Base-by-base conservation (phyloP, 2,113 vertebrate species). In the Phoenicopterus ruber region DNA sequence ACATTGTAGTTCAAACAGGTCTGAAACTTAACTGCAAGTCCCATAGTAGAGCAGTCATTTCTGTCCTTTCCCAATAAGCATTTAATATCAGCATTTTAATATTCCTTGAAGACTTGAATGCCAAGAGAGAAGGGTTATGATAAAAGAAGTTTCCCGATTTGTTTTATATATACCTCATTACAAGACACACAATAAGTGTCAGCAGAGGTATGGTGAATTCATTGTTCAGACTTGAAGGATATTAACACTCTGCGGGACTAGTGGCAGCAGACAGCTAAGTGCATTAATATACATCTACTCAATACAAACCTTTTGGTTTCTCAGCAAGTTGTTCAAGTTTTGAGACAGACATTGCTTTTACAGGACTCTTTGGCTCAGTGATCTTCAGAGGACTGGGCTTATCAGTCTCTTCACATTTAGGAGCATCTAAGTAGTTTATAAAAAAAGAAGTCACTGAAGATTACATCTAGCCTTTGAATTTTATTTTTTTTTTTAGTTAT, bases 341-440 rank as follows among this genome's bases (percentile, higher is more conserved):
- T 24, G 95, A 94, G 17, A 88, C 93, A 95, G 96, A 74, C 14
- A 63, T 40, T 0, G 2, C 59, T 97, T 97, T 95, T 65, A 70
- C 82, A 84, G 88, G 96, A 91, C 84, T 97, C 96, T 80, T 97
- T n/a, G 95, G 84, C 74, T 97, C 82, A 7, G 82, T 57, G 3
- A n/a, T 96, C 94, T 94, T 98, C 93, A 96, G 73, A 92, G 96
- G 96, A 88, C 95, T 97, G 52, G 63, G 44, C 73, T 97, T 97
- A 15, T 88, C 87, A 79, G 42, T 82, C 93, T 98, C 98, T 92
- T 97, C 88, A 57, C 34, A 54, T 72, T 97, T 97, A 93, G 92
- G 62, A 84, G 59, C 49, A 88, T 55, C 98, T 98, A 94, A 69
- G 66, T 58, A 26, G 25, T 90, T 73, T 62, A 95, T 31, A 90